Evolutionary conservation across 2,113 vertebrate genomes (phyloP).

Genomic region (Eira barbara): DNA sequence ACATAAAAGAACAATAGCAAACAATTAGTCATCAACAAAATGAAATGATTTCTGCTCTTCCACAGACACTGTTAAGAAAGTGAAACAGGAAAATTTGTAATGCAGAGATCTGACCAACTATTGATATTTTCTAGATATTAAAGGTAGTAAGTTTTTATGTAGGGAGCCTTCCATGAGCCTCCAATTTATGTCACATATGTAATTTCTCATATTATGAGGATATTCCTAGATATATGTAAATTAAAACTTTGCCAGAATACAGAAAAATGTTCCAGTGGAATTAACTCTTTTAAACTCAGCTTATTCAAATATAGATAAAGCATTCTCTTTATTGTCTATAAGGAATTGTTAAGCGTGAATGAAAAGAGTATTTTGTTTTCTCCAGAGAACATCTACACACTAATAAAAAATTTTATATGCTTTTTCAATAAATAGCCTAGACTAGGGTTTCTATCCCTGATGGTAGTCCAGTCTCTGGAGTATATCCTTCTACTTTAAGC

Average conservation of each 20-base stretch:
- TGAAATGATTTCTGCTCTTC: neutral
- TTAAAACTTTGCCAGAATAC: neutral
- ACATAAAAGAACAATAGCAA: neutral
- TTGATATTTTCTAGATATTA: slow-evolving; percentile 18
- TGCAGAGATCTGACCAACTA: neutral
- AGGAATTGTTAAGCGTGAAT: slow-evolving; percentile 34
- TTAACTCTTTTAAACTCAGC: neutral
- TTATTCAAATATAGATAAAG: slow-evolving; percentile 47
- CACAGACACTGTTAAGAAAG: neutral
- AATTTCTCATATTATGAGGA: neutral
- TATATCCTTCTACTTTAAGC: slow-evolving; percentile 48
- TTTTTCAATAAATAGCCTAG: slow-evolving; percentile 47
- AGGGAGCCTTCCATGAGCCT: neutral
- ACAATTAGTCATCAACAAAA: neutral
- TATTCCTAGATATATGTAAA: slow-evolving; percentile 21
- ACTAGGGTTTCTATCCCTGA: slow-evolving; percentile 10
- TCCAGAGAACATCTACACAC: slow-evolving; percentile 41
- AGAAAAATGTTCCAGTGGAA: neutral
- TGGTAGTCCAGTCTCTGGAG: slow-evolving; percentile 8
- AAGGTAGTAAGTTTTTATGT: neutral
- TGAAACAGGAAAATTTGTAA: neutral
- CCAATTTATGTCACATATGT: neutral
- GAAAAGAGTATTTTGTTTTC: slow-evolving; percentile 54
- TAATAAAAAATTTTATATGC: slow-evolving; percentile 56
- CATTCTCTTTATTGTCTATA: slow-evolving; percentile 18